A percentile compares a stretch with the other conserved stretches of the same genome.
Conservation (phyloP, 1,140 invertebrate species). For the Leptinotarsa defecta region DNA sequence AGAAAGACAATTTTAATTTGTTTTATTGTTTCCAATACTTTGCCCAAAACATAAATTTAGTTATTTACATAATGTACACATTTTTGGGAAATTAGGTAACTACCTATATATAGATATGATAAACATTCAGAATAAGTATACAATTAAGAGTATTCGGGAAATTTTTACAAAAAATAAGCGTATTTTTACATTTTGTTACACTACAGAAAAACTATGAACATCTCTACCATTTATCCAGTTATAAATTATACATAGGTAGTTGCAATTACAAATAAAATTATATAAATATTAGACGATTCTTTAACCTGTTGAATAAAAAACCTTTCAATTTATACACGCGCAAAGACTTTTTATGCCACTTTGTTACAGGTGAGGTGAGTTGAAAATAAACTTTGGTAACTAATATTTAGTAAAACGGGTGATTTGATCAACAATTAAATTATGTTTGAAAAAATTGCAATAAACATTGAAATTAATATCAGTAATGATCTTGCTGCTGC, state of each 20-base stretch:
- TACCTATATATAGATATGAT: slow-evolving; percentile 25
- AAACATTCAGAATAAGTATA: slow-evolving; percentile 26
- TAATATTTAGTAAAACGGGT: neutral
- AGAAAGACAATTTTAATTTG: slow-evolving; percentile 4
- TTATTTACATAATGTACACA: slow-evolving; percentile 31
- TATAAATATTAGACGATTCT: neutral
- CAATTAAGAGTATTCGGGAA: slow-evolving; percentile 27
- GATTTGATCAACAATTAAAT: neutral
- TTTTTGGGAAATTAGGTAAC: slow-evolving; percentile 16
- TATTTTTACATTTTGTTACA: slow-evolving; percentile 25
- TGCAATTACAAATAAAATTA: slow-evolving; percentile 29
- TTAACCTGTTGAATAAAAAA: slow-evolving; percentile 13
- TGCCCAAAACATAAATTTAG: slow-evolving; percentile 32
- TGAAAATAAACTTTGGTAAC: neutral
- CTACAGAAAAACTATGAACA: slow-evolving; percentile 23
- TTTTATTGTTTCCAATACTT: slow-evolving; percentile 25
- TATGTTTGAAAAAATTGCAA: no score
- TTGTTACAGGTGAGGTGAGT: neutral
- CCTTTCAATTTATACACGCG: neutral
- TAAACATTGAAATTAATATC: no score
- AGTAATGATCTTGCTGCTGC: no score
- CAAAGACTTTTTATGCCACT: neutral
- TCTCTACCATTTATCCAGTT: slow-evolving; percentile 14
- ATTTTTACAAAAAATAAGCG: slow-evolving; percentile 32
- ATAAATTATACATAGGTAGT: slow-evolving; percentile 30